Evolutionary conservation across 2,888 invertebrate species (phyloP), one percentile per base, ranked within the genome.

Genomic region (Boloria euphrosyne): DNA sequence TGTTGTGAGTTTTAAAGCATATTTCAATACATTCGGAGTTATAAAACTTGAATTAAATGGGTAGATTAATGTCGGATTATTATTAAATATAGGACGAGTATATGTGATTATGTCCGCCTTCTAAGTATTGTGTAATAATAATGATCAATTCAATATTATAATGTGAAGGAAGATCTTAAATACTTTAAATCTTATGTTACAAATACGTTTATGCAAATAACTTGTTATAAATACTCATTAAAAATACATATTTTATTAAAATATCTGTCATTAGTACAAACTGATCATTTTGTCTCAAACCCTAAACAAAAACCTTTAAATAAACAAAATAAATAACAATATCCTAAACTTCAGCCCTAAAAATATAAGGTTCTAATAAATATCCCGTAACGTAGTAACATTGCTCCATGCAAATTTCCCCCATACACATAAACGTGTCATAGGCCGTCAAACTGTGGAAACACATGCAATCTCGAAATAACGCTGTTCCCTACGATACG

Each of bases 401-500:
- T 57, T 52, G 57, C 60, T 27, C 18, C 65, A 73, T 72, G 74
- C 73, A 74, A 74, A 73, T 73, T 72, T 70, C 61, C 69, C 69
- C 69, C 62, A 73, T 69, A 70, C 72, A 72, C 71, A 71, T 70
- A 71, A 70, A 67, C 69, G 68, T 71, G 70, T 69, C 70, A 64
- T 71, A 63, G 66, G 63, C 64, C 66, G 65, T 66, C 68, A 71
- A 66, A 73, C 62, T 68, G 62, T 67, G 68, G 60, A 58, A 73
- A 69, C 69, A 70, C 70, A 72, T 74, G 72, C 74, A 71, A 71
- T 75, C 75, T 74, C 71, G 71, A 73, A 72, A 70, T 68, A 74
- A 74, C 57, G 57, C 46, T 27, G 57, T 46, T 27, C 74, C 71
- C 73, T 71, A 72, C 66, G 69, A 75, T 69, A 73, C 73, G 71